phyloP scores from a whole-genome alignment of 1,140 invertebrate genomes.

The Mylabris phalerata region DNA sequence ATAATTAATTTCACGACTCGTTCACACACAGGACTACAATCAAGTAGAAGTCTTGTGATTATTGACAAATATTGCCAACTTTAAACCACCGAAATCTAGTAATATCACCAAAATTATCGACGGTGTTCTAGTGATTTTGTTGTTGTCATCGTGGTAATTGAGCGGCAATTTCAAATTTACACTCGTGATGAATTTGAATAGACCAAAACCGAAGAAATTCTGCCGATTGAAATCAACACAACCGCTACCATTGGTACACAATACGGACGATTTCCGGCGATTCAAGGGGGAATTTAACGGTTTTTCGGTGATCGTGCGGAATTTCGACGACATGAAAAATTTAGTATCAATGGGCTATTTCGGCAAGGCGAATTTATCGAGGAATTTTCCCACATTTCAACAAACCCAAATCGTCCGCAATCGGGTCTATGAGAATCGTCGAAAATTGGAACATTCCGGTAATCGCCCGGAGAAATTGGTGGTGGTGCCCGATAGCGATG shows the following conservation, averaged over 20 bases:
- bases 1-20: not conserved
- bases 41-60: constrained; percentile 32
- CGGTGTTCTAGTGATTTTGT: no score
- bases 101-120: no score
- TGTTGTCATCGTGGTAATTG: not conserved
- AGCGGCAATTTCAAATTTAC: constrained; percentile 10
- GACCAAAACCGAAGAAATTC: constrained; percentile 43
- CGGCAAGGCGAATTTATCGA: constrained; percentile 54
- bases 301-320: constrained; percentile 54
- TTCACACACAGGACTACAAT: not conserved
- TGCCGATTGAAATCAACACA: constrained; percentile 34
- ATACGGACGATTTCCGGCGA: constrained; percentile 5
- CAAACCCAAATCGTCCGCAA: constrained; percentile 30
- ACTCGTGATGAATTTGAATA: constrained; percentile 42
- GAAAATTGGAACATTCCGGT: constrained; percentile 9
- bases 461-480: constrained; percentile 39
- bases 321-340: constrained; percentile 51
- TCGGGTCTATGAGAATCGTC: constrained; percentile 9
- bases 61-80: constrained; percentile 24
- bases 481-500: constrained; percentile 57
- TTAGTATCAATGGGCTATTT: constrained; percentile 66
- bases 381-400: constrained; percentile 30
- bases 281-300: constrained; percentile 59
- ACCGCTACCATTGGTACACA: constrained; percentile 43
- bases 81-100: no score